phyloP scores from a whole-genome alignment of 2,113 vertebrate species.

The Mesembrinibis cayennensis region DNA sequence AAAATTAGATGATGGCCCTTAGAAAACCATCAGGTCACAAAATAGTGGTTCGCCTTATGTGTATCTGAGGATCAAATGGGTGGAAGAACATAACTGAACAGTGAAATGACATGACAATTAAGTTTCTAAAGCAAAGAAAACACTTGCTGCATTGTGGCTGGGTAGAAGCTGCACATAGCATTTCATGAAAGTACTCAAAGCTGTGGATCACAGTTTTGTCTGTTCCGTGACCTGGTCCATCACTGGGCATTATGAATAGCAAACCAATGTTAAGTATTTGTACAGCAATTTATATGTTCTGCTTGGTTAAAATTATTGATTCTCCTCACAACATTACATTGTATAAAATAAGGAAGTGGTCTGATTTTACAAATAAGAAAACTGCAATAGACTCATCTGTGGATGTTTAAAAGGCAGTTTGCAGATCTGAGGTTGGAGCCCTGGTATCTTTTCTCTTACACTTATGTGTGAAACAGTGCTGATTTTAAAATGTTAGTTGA shows the following conservation, averaged over 20 bases:
- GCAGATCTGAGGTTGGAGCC: background rate
- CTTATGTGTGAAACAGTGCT: background rate
- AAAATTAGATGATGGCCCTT: background rate
- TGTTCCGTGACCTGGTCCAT: background rate
- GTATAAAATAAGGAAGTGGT: background rate
- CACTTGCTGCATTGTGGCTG: background rate
- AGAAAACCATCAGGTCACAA: background rate
- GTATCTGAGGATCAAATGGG: background rate
- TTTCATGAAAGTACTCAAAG: background rate
- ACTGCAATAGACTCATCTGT: background rate
- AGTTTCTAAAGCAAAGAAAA: background rate
- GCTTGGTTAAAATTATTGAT: background rate
- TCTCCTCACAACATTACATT: background rate
- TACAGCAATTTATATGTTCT: background rate
- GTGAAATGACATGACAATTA: background rate
- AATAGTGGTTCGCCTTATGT: background rate
- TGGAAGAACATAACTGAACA: background rate
- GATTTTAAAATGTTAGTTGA: background rate
- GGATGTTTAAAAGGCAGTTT: background rate
- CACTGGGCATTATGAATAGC: background rate
- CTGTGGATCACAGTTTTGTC: background rate
- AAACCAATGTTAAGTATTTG: background rate
- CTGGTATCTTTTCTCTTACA: background rate
- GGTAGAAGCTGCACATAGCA: background rate
- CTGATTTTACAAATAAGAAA: background rate